phyloP scores from a whole-genome alignment of 2,888 invertebrate species.

The Zele albiditarsus region DNA sequence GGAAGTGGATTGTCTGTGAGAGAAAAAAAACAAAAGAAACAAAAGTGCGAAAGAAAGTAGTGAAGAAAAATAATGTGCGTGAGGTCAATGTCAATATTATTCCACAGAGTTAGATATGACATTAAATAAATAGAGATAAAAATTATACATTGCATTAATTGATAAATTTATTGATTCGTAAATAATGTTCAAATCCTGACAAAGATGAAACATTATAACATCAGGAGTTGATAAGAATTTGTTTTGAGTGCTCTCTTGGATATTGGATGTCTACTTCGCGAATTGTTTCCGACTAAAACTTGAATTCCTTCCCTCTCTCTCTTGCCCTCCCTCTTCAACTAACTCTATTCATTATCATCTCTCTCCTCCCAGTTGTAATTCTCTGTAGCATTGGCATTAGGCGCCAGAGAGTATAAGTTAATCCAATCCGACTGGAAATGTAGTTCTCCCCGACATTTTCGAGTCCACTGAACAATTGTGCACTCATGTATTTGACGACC shows the following conservation, averaged over 20 bases:
- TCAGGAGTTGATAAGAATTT: slow-evolving; percentile 25
- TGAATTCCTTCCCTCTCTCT: background rate
- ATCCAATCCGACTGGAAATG: slow-evolving; percentile 37
- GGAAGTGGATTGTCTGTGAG: slow-evolving; percentile 5
- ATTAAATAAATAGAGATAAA: slow-evolving; percentile 14
- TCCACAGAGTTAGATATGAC: slow-evolving; percentile 38
- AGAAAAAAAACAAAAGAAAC: slow-evolving; percentile 8
- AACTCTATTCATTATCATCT: slow-evolving; percentile 4
- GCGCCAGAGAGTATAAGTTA: slow-evolving; percentile 40
- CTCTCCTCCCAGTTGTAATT: background rate
- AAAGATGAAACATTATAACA: slow-evolving; percentile 22
- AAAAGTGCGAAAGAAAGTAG: slow-evolving; percentile 19
- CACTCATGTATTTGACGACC: background rate
- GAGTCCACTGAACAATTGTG: slow-evolving; percentile 33
- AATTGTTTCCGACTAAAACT: slow-evolving; percentile 29
- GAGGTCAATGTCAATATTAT: slow-evolving; percentile 33
- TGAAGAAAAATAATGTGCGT: slow-evolving; percentile 46
- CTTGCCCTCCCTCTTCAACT: background rate
- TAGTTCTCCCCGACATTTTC: slow-evolving; percentile 30
- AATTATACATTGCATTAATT: background rate
- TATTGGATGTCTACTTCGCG: slow-evolving; percentile 31
- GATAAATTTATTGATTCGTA: background rate
- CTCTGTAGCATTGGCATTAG: background rate
- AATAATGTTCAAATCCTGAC: slow-evolving; percentile 5
- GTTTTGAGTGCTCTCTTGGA: slow-evolving; percentile 22